Percentiles rank a stretch among this genome's conserved stretches.
phyloP scores from a whole-genome alignment of 2,888 invertebrate species.

The Iselma pallidipennis region DNA sequence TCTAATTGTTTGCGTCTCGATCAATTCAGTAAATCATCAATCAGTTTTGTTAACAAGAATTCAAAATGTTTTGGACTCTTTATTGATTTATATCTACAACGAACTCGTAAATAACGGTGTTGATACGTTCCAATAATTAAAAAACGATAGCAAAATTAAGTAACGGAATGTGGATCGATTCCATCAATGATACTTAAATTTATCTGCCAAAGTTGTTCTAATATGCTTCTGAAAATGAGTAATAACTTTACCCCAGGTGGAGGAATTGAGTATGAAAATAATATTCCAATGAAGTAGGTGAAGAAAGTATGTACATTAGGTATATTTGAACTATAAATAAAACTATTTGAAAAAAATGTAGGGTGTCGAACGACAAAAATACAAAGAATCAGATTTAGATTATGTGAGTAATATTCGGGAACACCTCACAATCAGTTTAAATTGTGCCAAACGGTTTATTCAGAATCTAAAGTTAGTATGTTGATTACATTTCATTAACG shows the following conservation, averaged over 20 bases:
- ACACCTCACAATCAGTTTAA: constrained; percentile 17
- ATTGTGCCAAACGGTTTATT: constrained; percentile 26
- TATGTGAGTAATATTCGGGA: constrained; percentile 11
- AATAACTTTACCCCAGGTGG: too few species aligned
- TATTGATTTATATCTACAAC: too few species aligned
- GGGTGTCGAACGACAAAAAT: constrained; percentile 7
- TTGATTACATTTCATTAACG: constrained; percentile 6
- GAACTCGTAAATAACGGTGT: too few species aligned
- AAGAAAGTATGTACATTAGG: not conserved
- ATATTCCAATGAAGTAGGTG: not conserved
- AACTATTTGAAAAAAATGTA: not conserved
- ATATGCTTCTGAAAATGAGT: too few species aligned
- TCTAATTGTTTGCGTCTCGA: not conserved
- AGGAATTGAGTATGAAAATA: too few species aligned
- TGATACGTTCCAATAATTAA: too few species aligned
- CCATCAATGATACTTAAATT: too few species aligned
- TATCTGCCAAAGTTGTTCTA: too few species aligned
- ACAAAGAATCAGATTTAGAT: constrained; percentile 19
- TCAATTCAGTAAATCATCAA: not conserved
- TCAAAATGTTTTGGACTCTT: too few species aligned
- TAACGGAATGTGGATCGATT: too few species aligned
- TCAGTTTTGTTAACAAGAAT: too few species aligned
- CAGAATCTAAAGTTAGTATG: constrained; percentile 15
- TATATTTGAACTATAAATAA: not conserved
- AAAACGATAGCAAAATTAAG: too few species aligned